Evolutionary conservation across 1,140 invertebrate genomes (phyloP), one percentile per base, ranked within the genome.

Genomic region (Parasteatoda tepidariorum): DNA sequence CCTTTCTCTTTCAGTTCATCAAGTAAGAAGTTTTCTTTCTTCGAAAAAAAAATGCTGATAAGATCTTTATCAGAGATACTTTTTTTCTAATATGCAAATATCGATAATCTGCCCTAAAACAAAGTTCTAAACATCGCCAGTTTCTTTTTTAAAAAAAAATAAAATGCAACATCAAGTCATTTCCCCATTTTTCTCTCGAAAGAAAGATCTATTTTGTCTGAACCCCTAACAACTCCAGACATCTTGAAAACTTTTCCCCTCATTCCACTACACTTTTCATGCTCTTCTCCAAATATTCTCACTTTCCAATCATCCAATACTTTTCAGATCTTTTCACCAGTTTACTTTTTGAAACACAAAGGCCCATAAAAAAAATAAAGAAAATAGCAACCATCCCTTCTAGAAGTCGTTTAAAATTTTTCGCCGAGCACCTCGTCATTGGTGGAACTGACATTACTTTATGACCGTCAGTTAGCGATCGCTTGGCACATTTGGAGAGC

Each of bases 381-480:
- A 54, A 75, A 75, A 75, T 75, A 75, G 61, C 57, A 54, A 34
- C 55, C 33, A 34, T 75, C 30, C 55, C 34, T 75, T 75, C 62
- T 41, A 54, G 59, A 30, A 78, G 38, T 33, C 38, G 54, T 78
- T 73, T 31, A 38, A 78, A 78, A 54, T 64, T 66, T 78, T 66
- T 66, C 61, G 38, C 38, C 59, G 3, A 28, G 66, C 61, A 41
- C 31, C 31, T 61, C 74, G 48, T 78, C 74, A 78, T 54, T 66
- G 62, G 34, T 18, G 30, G 41, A 38, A 64, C 33, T 66, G 59
- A 28, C 30, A 66, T 26, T 24, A 61, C 62, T 66, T 78, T 78
- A 78, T 78, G 71, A 78, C 34, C 61, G 64, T 78, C 64, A 76
- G 66, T 24, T 26, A 34, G 67, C 54, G 62, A 78, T 78, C 59